Evolutionary conservation across 2,888 invertebrate species (phyloP).

Genomic region (Anthophora plumipes): DNA sequence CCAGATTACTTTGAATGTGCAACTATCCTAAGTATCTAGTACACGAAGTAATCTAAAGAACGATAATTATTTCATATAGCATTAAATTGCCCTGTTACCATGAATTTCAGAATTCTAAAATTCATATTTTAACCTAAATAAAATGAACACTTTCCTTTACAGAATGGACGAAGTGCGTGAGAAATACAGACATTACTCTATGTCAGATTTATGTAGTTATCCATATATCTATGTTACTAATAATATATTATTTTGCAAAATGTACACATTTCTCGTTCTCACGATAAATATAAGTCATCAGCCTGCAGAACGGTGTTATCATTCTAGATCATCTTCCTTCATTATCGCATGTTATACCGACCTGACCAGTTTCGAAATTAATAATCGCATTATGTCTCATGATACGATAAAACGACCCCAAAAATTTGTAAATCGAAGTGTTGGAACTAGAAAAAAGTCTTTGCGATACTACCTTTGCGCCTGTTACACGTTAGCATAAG

Average conservation of each 20-base stretch:
- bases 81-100: not conserved
- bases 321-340: slow-evolving; percentile 1
- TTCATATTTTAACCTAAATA: not conserved
- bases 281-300: not conserved
- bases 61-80: no score
- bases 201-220: not conserved
- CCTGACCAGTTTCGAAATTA: slow-evolving; percentile 29
- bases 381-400: slow-evolving; percentile 15
- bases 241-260: not conserved
- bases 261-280: not conserved
- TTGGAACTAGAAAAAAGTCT: slow-evolving; percentile 39
- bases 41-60: no score
- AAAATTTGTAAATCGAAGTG: slow-evolving; percentile 67
- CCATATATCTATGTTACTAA: not conserved
- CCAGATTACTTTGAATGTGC: no score
- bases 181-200: not conserved
- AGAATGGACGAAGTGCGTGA: no score
- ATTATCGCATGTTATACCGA: slow-evolving; percentile 17
- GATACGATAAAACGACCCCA: not conserved
- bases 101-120: not conserved
- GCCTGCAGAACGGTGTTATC: not conserved
- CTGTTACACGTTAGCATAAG: slow-evolving; percentile 69
- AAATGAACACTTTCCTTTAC: no score
- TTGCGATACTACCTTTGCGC: slow-evolving; percentile 67
- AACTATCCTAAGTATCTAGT: no score